Conservation (phyloP, 2,888 invertebrate genomes). For the Drosophila cognata region DNA sequence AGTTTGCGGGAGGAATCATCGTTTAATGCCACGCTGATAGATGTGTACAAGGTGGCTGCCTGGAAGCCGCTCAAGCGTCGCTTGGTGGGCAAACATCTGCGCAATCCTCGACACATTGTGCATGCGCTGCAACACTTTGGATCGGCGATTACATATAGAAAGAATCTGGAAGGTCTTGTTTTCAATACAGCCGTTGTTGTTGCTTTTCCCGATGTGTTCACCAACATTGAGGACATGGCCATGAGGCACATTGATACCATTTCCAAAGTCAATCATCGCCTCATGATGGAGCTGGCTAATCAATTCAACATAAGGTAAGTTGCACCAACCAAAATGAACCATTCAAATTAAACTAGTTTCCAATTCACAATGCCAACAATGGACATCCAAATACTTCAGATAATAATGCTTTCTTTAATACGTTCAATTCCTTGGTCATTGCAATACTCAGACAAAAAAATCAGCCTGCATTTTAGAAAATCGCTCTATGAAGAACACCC, state of each 20-base stretch:
- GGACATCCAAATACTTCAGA: neutral
- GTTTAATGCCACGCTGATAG: constrained; percentile 64
- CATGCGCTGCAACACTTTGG: constrained; percentile 70
- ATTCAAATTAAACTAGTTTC: neutral
- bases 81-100: constrained; percentile 55
- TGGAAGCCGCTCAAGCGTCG: constrained; percentile 67
- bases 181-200: constrained; percentile 83
- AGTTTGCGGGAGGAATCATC: neutral
- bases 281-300: constrained; percentile 82
- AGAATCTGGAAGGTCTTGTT: constrained; percentile 81
- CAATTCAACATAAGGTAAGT: constrained; percentile 85
- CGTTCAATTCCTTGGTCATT: neutral
- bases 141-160: constrained; percentile 78
- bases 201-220: constrained; percentile 84
- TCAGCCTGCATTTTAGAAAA: neutral
- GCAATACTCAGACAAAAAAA: neutral
- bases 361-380: too few species aligned
- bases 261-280: constrained; percentile 84
- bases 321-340: neutral
- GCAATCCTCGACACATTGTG: constrained; percentile 45
- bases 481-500: neutral
- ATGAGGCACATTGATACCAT: constrained; percentile 85
- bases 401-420: neutral
- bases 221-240: constrained; percentile 82
- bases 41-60: constrained; percentile 81